phyloP scores from a whole-genome alignment of 37 sponge, comb jelly and placozoan genomes.

The Aphrocallistes beatrix region DNA sequence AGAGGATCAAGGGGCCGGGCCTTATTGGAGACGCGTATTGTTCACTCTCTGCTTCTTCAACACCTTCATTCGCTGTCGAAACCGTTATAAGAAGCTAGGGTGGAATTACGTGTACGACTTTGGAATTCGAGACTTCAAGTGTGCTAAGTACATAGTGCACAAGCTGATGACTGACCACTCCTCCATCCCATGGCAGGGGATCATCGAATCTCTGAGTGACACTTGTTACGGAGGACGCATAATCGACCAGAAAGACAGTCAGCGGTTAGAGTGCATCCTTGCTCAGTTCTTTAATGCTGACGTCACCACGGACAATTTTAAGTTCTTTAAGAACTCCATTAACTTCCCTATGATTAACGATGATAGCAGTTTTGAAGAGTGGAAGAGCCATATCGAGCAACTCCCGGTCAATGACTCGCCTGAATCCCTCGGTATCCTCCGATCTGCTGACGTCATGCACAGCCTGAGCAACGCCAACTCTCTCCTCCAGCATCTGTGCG shows the following conservation, averaged over 20 bases:
- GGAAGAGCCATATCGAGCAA: not conserved
- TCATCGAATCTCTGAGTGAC: not conserved
- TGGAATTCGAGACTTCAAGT: not conserved
- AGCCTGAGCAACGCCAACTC: not conserved
- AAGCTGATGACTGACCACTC: constrained; percentile 7
- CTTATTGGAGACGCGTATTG: not conserved
- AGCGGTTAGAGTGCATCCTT: not conserved
- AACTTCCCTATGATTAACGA: not conserved
- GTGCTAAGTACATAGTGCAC: constrained; percentile 1
- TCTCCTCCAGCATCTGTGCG: not conserved
- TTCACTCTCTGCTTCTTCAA: constrained; percentile 1
- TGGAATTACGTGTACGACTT: not conserved
- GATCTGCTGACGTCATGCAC: not conserved
- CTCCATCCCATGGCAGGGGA: not conserved
- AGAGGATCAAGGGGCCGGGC: not conserved
- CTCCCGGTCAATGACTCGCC: not conserved
- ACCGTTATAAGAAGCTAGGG: not conserved
- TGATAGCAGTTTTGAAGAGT: not conserved
- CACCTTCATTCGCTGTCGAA: not conserved
- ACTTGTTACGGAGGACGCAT: not conserved
- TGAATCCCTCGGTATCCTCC: not conserved
- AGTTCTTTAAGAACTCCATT: not conserved
- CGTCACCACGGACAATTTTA: not conserved
- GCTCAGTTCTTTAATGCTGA: not conserved
- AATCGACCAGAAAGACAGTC: not conserved